Evolutionary conservation across 2,888 invertebrate species (phyloP).

Genomic region (Mesodorylaimus sp.): DNA sequence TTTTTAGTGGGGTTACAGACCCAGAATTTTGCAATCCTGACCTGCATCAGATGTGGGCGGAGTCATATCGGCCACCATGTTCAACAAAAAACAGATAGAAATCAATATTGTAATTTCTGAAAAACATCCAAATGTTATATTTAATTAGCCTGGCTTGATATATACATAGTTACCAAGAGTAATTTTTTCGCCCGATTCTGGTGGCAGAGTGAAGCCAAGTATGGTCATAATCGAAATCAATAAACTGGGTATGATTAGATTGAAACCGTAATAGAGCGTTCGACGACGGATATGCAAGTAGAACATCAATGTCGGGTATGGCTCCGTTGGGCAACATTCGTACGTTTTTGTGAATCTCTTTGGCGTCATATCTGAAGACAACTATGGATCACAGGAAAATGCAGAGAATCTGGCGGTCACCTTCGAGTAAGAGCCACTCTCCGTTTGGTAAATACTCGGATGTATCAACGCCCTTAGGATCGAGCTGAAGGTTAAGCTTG

Average conservation of each 20-base stretch:
- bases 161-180: constrained; percentile 54
- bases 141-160: background rate
- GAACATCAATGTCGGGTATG: constrained; percentile 72
- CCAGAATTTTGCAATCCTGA: too few species aligned
- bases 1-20: too few species aligned
- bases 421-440: constrained; percentile 70
- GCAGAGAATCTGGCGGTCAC: background rate
- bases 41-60: constrained; percentile 95
- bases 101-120: constrained; percentile 38
- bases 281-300: constrained; percentile 83
- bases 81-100: constrained; percentile 92
- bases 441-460: constrained; percentile 96
- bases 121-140: constrained; percentile 7
- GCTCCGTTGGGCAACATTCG: constrained; percentile 31
- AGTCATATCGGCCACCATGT: constrained; percentile 93
- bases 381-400: background rate
- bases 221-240: constrained; percentile 96
- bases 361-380: background rate
- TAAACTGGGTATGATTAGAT: constrained; percentile 95
- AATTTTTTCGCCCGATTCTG: constrained; percentile 96
- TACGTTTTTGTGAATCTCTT: background rate
- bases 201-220: constrained; percentile 90
- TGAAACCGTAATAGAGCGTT: constrained; percentile 97
- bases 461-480: constrained; percentile 86
- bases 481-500: constrained; percentile 71